Evolutionary conservation across 2,797 vertebrate species (phyloP), one percentile per base, ranked within the genome.

Genomic region (Microchirus variegatus): DNA sequence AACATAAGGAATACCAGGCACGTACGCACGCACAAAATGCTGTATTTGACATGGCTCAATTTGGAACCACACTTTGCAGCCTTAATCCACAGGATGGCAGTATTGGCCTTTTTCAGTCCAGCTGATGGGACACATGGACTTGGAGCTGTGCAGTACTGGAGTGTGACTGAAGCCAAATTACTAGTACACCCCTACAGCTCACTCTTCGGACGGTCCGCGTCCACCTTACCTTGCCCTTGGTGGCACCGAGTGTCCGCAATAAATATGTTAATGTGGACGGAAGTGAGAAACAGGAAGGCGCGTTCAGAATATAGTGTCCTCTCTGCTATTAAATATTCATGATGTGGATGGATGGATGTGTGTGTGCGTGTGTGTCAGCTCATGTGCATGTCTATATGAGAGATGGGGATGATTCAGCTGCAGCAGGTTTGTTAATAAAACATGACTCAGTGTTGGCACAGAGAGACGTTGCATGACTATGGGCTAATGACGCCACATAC

Each of bases 401-500:
- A 70, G 76, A 67, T 59, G 59, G 67, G 67, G 77, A 75, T 79
- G 84, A 84, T 82, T 87, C 84, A 87, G 75, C 71, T 84, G 57
- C 84, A 83, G 83, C 76, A 76, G 73, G 80, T 74, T 14, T 70
- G 62, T 90, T 65, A 89, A 90, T 91, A 90, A 91, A 91, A 85
- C 61, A 91, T 89, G 80, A 83, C 37, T 46, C 37, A 14, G 16
- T 74, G 74, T 75, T 71, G 67, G 70, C 65, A 66, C 58, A 73
- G 53, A 58, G 67, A 66, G 72, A 48, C 67, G 82, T 46, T 75
- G 73, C 53, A 63, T 65, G 71, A 67, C 64, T 80, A 59, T 58
- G 68, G 53, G 65, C 52, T 78, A 79, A 73, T 78, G 69, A 77
- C 75, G 74, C 75, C 65, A 76, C 46, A 51, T 67, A 83, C 72